phyloP scores from a whole-genome alignment of 2,797 vertebrate species.

The Prunella strophiata region DNA sequence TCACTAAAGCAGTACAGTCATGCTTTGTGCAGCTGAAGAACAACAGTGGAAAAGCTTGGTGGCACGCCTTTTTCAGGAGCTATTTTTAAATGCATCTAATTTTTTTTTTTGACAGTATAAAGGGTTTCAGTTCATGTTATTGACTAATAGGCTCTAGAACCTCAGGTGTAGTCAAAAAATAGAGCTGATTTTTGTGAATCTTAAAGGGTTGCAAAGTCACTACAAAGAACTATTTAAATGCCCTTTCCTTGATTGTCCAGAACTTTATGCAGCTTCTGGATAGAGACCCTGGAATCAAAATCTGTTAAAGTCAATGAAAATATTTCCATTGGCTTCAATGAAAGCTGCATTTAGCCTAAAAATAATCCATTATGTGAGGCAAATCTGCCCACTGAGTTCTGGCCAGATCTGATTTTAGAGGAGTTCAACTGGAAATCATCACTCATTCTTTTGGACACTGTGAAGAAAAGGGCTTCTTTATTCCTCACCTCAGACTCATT shows the following conservation, averaged over 20 bases:
- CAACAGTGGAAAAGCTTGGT: neutral
- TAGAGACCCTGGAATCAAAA: neutral
- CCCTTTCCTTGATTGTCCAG: neutral
- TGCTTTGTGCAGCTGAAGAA: conserved; percentile 20
- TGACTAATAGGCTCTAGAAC: neutral
- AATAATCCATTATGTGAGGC: neutral
- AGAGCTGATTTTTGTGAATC: neutral
- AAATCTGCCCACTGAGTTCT: conserved; percentile 3
- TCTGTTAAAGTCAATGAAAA: neutral
- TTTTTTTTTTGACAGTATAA: neutral
- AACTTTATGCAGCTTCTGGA: neutral
- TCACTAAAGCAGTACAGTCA: neutral
- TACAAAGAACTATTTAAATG: neutral
- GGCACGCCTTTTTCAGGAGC: neutral
- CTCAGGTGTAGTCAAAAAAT: neutral
- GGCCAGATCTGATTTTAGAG: conserved; percentile 11
- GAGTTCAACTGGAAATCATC: conserved; percentile 10
- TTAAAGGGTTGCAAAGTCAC: neutral
- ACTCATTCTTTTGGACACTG: neutral
- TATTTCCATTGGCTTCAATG: neutral
- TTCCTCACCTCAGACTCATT: neutral
- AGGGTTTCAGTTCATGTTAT: neutral
- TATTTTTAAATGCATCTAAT: neutral
- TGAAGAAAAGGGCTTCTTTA: neutral
- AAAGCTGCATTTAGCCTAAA: conserved; percentile 24